Percentiles rank a stretch among this genome's conserved stretches.
Evolutionary conservation across 2,113 vertebrate genomes (phyloP).

Genomic region (Zootoca vivipara): DNA sequence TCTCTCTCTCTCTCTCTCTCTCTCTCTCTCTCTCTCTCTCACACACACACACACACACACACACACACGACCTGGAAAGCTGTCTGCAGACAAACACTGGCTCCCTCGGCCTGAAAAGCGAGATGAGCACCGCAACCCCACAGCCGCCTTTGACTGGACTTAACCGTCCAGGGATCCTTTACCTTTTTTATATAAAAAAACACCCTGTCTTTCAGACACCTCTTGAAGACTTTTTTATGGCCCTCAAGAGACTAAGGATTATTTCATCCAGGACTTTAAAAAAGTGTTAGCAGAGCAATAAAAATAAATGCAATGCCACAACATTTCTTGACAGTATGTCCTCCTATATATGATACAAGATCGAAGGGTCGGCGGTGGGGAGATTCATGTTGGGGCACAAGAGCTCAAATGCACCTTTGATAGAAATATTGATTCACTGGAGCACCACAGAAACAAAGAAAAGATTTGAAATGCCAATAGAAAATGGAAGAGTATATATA

Average conservation of each 20-base stretch:
- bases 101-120: no score
- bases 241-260: conserved; percentile 58
- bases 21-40: no score
- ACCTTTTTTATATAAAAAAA: no score
- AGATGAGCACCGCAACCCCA: no score
- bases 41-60: neutral
- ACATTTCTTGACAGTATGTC: conserved; percentile 68
- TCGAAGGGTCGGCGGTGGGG: conserved; percentile 58
- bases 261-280: conserved; percentile 61
- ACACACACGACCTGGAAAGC: neutral
- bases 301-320: conserved; percentile 60
- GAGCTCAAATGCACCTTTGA: conserved; percentile 46
- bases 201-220: no score
- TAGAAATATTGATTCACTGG: conserved; percentile 61
- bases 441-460: conserved; percentile 39
- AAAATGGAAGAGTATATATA: conserved; percentile 26
- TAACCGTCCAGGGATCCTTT: no score
- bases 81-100: no score
- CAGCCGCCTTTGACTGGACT: no score
- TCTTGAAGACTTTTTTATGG: no score
- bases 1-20: no score
- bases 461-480: conserved; percentile 51
- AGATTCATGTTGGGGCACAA: conserved; percentile 49
- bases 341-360: conserved; percentile 69
- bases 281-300: conserved; percentile 62